Base-by-base conservation (phyloP, 2,113 vertebrate genomes). In the Cyanistes caeruleus region DNA sequence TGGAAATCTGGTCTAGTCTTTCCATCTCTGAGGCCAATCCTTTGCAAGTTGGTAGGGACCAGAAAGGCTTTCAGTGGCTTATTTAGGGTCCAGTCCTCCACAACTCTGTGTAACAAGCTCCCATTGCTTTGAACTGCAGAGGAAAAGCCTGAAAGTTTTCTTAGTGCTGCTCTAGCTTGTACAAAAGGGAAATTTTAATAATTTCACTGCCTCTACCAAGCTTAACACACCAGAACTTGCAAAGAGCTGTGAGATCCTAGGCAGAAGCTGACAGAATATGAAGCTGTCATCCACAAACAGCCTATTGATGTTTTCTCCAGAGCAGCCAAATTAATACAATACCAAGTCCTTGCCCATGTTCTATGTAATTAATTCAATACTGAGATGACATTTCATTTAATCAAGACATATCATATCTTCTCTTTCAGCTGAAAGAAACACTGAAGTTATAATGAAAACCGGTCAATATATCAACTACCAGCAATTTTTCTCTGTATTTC, bases 341-440 rank as follows among this genome's bases (percentile, higher is more conserved):
- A 62, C 28, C 79, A 87, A 90, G 62, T 41, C 85, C 79, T 93
- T 93, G 85, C 77, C 70, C 44, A 35, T 43, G 39, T 37, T 46
- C 67, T 55, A 33, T 0, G 8, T 84, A 97, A 98, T 96, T 97
- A 94, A 97, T 94, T 92, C 91, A 60, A 88, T 85, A 84, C 76
- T 95, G 85, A 59, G 72, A 78, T 58, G 79, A 68, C 89, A 91
- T 94, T 96, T 96, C 88, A 96, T 97, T 96, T 96, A 96, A 97
- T 97, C 96, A 97, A 97, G 92, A 97, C 67, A 25, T 96, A 96
- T 94, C 88, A 67, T 87, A 91, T 91, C 84, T 86, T 95, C 95
- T 96, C 91, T 97, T 96, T 93, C 94, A 93, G 83, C 74, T 95
- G 77, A 62, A 78, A 85, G 84, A 95, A 96, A 92, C 78, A 84